These are phyloP conservation scores for Mus pahari DNA, from an alignment of 2,113 vertebrate species.

Conservation along the genomic window DNA sequence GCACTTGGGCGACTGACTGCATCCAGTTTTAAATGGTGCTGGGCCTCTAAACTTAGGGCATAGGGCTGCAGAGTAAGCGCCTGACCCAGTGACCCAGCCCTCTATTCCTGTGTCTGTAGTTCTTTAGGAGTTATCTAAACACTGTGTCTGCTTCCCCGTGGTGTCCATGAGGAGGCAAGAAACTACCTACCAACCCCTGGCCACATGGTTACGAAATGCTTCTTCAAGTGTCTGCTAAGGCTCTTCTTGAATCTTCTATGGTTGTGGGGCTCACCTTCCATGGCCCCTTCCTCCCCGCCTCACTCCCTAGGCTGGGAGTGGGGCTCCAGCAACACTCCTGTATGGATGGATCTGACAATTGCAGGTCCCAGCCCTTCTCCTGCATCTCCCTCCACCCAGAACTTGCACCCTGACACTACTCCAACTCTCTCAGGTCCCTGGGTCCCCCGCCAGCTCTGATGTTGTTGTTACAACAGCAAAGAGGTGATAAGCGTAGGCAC, in stretches of 20 bases:
- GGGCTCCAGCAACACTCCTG: neutral
- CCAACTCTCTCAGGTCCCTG: neutral
- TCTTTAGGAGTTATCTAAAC: neutral
- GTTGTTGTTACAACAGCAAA: neutral
- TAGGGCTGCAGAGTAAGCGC: neutral
- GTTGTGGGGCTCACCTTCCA: fast-evolving
- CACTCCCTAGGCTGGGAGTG: neutral
- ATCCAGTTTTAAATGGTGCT: neutral
- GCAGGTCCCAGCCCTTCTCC: neutral
- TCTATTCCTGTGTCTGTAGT: neutral
- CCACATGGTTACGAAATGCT: neutral
- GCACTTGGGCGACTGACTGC: neutral
- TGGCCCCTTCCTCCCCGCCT: neutral
- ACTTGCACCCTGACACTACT: too few relatives aligned
- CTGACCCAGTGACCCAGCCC: neutral
- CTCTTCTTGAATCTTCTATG: neutral
- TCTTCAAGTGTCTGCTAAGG: too few relatives aligned
- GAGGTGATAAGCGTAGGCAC: neutral
- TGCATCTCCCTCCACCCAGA: neutral
- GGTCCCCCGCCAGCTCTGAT: neutral
- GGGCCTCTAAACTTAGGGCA: neutral
- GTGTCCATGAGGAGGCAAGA: neutral
- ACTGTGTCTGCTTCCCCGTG: neutral
- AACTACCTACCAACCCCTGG: neutral
- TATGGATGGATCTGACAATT: neutral